These are phyloP conservation scores for Allacma fusca DNA, from an alignment of 2,888 invertebrate species.

Conservation along the genomic window DNA sequence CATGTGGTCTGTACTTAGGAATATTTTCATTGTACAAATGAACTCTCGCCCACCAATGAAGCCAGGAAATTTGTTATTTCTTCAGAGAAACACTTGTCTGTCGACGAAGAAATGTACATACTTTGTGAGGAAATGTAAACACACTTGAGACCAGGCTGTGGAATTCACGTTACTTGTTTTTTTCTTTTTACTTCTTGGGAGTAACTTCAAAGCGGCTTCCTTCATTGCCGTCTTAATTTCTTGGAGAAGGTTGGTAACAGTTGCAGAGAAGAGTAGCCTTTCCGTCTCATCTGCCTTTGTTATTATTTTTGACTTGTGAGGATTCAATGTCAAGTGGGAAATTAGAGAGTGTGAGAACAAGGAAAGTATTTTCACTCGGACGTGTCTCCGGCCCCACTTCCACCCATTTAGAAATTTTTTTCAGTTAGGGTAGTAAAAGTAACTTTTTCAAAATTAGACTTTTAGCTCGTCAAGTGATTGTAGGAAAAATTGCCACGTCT, in stretches of 20 bases:
- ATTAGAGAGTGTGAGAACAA: not conserved
- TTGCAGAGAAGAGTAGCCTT: not conserved
- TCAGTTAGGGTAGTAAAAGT: too few relatives aligned
- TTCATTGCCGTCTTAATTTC: not conserved
- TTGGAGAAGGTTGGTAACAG: not conserved
- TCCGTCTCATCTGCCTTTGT: not conserved
- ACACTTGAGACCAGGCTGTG: not conserved
- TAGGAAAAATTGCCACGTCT: constrained; percentile 13
- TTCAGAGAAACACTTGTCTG: constrained; percentile 11
- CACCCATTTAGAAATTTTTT: too few relatives aligned
- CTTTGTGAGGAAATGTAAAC: constrained; percentile 4
- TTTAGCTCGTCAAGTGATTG: not conserved
- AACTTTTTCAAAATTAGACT: too few relatives aligned
- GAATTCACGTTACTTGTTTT: not conserved
- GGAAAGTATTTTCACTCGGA: not conserved
- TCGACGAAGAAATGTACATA: not conserved
- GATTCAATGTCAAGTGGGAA: not conserved
- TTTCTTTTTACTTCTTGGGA: not conserved
- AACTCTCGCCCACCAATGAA: not conserved
- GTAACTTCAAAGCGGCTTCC: not conserved
- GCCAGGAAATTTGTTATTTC: not conserved
- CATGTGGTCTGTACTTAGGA: not conserved
- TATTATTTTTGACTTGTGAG: not conserved
- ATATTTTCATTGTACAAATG: not conserved
- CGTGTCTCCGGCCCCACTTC: too few relatives aligned